Percentiles rank a stretch among this genome's conserved stretches.
Conservation (phyloP, 1,140 invertebrate genomes). For the Vanessa tameamea region DNA sequence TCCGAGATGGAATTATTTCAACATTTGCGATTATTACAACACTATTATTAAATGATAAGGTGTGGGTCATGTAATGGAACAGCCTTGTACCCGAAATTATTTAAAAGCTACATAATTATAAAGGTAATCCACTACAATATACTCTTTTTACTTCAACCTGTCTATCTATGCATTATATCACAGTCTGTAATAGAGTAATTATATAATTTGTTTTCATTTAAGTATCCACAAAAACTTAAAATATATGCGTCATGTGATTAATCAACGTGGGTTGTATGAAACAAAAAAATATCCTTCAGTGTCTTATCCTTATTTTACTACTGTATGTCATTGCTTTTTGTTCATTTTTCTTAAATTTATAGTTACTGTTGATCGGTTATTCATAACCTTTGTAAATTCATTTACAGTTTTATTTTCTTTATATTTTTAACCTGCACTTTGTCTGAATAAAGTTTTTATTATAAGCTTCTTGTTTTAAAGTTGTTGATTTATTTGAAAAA, state of each 20-base stretch:
- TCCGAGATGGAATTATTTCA: too few relatives aligned
- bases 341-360: neutral
- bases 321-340: neutral
- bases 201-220: too few relatives aligned
- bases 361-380: neutral
- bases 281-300: neutral
- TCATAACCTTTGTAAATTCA: neutral
- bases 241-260: neutral
- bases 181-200: too few relatives aligned
- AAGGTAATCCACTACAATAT: too few relatives aligned
- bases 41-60: too few relatives aligned
- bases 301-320: neutral
- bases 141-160: too few relatives aligned
- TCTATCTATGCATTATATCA: too few relatives aligned
- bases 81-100: too few relatives aligned
- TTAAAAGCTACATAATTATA: too few relatives aligned
- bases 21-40: too few relatives aligned
- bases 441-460: neutral
- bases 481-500: neutral
- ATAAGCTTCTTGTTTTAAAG: neutral
- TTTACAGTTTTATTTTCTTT: neutral
- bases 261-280: neutral
- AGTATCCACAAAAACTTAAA: too few relatives aligned
- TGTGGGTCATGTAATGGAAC: too few relatives aligned
- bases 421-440: neutral